These are phyloP conservation scores for Sebastolobus alascanus DNA, from an alignment of 2,797 vertebrate genomes.

Conservation along the genomic window DNA sequence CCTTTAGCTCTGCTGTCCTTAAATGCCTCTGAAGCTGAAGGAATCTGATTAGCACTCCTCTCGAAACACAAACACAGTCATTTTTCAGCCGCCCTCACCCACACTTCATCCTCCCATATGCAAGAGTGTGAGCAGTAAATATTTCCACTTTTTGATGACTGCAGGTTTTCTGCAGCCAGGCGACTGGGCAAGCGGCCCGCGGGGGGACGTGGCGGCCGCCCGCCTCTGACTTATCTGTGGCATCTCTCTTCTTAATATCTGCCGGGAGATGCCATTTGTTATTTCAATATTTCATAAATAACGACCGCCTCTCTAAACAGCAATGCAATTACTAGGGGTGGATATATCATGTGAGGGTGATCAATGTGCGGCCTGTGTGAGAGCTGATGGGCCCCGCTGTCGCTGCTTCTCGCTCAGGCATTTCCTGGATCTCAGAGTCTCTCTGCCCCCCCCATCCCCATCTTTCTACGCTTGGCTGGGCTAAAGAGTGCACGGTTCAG, in stretches of 20 bases:
- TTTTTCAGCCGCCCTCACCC: slow-evolving; percentile 76
- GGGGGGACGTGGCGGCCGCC: slow-evolving; percentile 39
- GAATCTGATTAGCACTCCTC: slow-evolving; percentile 81
- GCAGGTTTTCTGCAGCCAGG: slow-evolving; percentile 81
- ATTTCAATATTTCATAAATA: slow-evolving; percentile 86
- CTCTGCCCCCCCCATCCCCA: slow-evolving; percentile 9
- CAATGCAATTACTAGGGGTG: slow-evolving; percentile 76
- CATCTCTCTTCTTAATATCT: slow-evolving; percentile 84
- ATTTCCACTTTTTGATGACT: slow-evolving; percentile 88
- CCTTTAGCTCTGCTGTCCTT: slow-evolving; percentile 69
- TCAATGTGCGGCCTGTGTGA: slow-evolving; percentile 68
- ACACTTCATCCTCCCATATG: slow-evolving; percentile 69
- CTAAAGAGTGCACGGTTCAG: slow-evolving; percentile 79
- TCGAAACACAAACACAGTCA: slow-evolving; percentile 81
- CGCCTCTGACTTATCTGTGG: slow-evolving; percentile 80
- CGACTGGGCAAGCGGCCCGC: slow-evolving; percentile 76
- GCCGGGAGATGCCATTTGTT: slow-evolving; percentile 79
- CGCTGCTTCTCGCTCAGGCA: slow-evolving; percentile 57
- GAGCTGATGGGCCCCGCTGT: slow-evolving; percentile 42
- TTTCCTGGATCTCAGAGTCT: slow-evolving; percentile 82
- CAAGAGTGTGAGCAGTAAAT: slow-evolving; percentile 82
- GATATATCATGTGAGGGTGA: slow-evolving; percentile 77
- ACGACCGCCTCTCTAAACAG: slow-evolving; percentile 78
- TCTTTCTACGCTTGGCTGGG: slow-evolving; percentile 66
- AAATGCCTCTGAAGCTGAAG: slow-evolving; percentile 68